Conservation (phyloP, 1,140 invertebrate species). For the Andricus grossulariae region DNA sequence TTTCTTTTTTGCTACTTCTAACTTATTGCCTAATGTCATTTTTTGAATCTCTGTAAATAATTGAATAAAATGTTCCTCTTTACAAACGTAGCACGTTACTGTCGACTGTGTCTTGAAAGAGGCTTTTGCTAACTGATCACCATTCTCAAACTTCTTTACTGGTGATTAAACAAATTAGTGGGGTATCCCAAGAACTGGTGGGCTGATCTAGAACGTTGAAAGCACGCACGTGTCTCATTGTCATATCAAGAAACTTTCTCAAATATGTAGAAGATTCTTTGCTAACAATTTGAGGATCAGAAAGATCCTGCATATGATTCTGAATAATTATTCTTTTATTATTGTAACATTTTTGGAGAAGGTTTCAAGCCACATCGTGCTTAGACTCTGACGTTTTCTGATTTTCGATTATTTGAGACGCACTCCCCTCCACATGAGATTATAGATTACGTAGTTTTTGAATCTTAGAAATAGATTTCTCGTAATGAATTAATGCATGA, state of each 20-base stretch:
- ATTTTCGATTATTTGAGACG: constrained; percentile 46
- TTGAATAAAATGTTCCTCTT: constrained; percentile 36
- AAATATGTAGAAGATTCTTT: constrained; percentile 52
- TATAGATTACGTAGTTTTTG: constrained; percentile 60
- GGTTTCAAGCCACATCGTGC: constrained; percentile 61
- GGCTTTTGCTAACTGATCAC: constrained; percentile 40
- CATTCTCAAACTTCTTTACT: constrained; percentile 57
- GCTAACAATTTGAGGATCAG: constrained; percentile 46
- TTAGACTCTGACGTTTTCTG: constrained; percentile 60
- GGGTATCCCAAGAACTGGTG: too few species aligned
- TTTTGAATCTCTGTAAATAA: constrained; percentile 36
- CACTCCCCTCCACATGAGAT: neutral
- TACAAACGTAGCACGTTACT: constrained; percentile 31
- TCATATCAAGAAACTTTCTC: constrained; percentile 61
- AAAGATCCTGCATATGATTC: too few species aligned
- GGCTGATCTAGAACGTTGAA: constrained; percentile 56
- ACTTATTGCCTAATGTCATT: constrained; percentile 20
- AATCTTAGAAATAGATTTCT: constrained; percentile 46
- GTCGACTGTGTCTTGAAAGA: neutral
- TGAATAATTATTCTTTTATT: too few species aligned
- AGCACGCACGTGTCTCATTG: constrained; percentile 58
- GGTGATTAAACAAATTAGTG: constrained; percentile 55
- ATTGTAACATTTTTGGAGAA: constrained; percentile 64
- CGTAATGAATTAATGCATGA: constrained; percentile 57
- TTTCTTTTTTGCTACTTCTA: constrained; percentile 32